These are phyloP conservation scores for Aplodontia rufa DNA, from an alignment of 2,113 vertebrate species.

Conservation along the genomic window DNA sequence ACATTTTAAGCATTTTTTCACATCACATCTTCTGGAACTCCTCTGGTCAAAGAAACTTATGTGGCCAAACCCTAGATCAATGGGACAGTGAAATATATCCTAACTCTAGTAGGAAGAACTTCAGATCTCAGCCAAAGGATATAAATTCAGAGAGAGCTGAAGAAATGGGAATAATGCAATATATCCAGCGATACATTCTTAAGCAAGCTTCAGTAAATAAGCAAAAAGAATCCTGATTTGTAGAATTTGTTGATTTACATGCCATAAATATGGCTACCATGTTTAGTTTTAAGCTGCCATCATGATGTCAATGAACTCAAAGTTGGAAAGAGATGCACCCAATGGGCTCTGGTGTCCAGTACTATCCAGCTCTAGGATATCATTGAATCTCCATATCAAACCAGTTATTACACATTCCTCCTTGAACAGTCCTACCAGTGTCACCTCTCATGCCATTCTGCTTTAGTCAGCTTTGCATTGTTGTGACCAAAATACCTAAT, in stretches of 20 bases:
- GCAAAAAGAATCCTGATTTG: neutral
- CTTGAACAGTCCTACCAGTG: neutral
- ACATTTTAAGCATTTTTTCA: slow-evolving; percentile 27
- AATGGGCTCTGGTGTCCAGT: neutral
- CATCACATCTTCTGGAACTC: neutral
- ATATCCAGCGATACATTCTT: neutral
- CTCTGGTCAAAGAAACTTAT: neutral
- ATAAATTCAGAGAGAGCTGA: slow-evolving; percentile 8
- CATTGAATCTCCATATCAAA: neutral
- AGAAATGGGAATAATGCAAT: neutral
- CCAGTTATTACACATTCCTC: neutral
- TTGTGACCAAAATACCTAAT: no score
- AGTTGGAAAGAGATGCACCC: neutral
- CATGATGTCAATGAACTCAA: neutral
- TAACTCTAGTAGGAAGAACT: neutral
- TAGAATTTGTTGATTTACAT: neutral
- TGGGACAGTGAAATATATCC: neutral
- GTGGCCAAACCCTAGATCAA: neutral
- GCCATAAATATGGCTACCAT: neutral
- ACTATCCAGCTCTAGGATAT: neutral
- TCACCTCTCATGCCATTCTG: neutral
- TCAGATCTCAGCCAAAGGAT: neutral
- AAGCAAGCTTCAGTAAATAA: slow-evolving; percentile 6
- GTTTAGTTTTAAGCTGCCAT: slow-evolving; percentile 27
- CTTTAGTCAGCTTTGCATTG: no score